A percentile compares a stretch with the other conserved stretches of the same genome.
phyloP scores from a whole-genome alignment of 2,797 vertebrate genomes.

The Pipistrellus pipistrellus region DNA sequence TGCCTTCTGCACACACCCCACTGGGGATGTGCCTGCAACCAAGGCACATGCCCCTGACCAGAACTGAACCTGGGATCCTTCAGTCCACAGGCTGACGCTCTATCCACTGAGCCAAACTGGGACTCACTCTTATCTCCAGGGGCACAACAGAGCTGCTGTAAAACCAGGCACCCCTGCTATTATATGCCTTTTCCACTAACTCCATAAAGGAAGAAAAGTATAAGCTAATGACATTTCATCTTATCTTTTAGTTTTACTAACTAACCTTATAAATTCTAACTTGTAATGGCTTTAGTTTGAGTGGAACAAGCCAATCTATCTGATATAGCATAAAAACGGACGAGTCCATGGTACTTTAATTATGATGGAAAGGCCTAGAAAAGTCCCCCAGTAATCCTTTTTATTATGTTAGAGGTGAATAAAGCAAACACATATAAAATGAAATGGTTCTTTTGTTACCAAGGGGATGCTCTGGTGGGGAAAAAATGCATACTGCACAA shows the following conservation, averaged over 20 bases:
- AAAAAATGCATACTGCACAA: background rate
- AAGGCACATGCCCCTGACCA: too few species aligned
- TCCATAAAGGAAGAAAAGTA: background rate
- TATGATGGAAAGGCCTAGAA: background rate
- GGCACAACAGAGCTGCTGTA: too few species aligned
- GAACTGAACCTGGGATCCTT: too few species aligned
- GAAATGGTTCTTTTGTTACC: background rate
- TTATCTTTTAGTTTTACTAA: background rate
- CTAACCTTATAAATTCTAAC: background rate
- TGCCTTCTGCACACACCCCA: too few species aligned
- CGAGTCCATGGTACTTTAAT: background rate
- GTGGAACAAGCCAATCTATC: background rate
- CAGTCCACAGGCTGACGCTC: too few species aligned
- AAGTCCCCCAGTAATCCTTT: background rate
- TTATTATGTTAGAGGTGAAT: background rate
- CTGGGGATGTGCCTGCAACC: too few species aligned
- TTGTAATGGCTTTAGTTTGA: background rate
- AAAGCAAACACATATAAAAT: slow-evolving; percentile 25
- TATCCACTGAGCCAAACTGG: too few species aligned
- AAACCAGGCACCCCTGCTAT: background rate
- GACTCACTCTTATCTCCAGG: background rate
- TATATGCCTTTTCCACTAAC: background rate
- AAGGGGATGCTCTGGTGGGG: background rate
- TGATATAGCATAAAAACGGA: background rate
- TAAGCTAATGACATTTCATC: background rate